phyloP scores from a whole-genome alignment of 2,888 invertebrate genomes.

The Melinaea menophilus region DNA sequence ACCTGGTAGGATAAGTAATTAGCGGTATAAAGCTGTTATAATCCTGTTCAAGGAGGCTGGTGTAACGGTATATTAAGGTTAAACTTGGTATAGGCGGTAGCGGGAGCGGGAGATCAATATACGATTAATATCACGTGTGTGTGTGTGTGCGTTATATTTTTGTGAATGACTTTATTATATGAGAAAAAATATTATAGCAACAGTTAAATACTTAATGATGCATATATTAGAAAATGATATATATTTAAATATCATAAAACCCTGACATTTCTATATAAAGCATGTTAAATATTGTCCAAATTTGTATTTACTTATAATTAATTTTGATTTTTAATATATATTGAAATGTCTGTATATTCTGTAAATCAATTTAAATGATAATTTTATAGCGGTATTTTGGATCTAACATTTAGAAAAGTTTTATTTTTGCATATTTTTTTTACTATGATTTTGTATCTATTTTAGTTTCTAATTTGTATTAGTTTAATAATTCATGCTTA shows the following conservation, averaged over 20 bases:
- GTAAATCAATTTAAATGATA: slow-evolving; percentile 18
- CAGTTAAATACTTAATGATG: too few relatives aligned
- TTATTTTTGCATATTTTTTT: too few relatives aligned
- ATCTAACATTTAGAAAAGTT: slow-evolving; percentile 3
- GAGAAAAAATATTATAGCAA: too few relatives aligned
- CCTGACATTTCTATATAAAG: slow-evolving; percentile 26
- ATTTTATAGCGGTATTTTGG: slow-evolving; percentile 19
- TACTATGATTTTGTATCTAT: too few relatives aligned
- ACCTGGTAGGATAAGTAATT: slow-evolving; percentile 47
- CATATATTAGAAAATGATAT: too few relatives aligned
- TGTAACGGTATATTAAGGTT: slow-evolving; percentile 29
- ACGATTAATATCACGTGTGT: neutral
- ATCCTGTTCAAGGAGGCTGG: slow-evolving; percentile 44
- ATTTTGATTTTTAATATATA: slow-evolving; percentile 14
- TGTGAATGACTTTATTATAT: too few relatives aligned
- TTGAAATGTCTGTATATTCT: slow-evolving; percentile 17
- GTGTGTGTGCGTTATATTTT: too few relatives aligned
- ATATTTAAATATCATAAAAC: slow-evolving; percentile 24
- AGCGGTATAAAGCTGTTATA: slow-evolving; percentile 46
- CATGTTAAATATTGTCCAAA: slow-evolving; percentile 11
- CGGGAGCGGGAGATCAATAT: slow-evolving; percentile 26
- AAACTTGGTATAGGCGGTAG: slow-evolving; percentile 27
- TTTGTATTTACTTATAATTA: slow-evolving; percentile 1
- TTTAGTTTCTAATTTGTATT: too few relatives aligned
- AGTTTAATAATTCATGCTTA: too few relatives aligned